A percentile compares a stretch with the other conserved stretches of the same genome.
These are phyloP conservation scores for Acleris emargana DNA, from an alignment of 2,888 invertebrate genomes.

Conservation along the genomic window DNA sequence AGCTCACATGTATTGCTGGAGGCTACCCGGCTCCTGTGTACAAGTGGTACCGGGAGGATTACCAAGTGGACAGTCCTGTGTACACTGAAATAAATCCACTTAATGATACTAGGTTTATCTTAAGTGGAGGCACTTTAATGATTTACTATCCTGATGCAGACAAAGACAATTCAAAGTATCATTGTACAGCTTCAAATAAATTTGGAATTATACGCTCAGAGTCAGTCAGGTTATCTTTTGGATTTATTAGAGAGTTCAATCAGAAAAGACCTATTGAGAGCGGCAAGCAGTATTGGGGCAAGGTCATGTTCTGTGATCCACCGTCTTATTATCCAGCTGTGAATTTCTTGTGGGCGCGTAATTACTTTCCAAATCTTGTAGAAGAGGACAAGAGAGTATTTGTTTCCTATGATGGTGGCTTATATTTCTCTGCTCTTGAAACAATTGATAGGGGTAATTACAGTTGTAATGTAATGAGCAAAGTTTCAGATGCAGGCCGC, in stretches of 20 bases:
- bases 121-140: constrained; percentile 96
- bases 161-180: constrained; percentile 93
- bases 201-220: constrained; percentile 95
- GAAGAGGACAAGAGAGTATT: constrained; percentile 96
- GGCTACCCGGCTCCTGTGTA: constrained; percentile 96
- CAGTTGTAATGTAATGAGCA: constrained; percentile 95
- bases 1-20: constrained; percentile 91
- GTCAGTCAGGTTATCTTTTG: constrained; percentile 94
- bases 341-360: constrained; percentile 95
- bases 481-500: constrained; percentile 93
- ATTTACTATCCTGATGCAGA: constrained; percentile 93
- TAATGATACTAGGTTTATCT: constrained; percentile 88
- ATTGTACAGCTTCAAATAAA: constrained; percentile 95
- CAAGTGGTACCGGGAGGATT: constrained; percentile 95
- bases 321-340: constrained; percentile 96
- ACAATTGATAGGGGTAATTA: constrained; percentile 95
- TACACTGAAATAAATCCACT: constrained; percentile 91
- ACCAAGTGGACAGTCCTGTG: constrained; percentile 89
- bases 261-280: constrained; percentile 92
- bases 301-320: constrained; percentile 95
- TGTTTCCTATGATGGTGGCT: constrained; percentile 96
- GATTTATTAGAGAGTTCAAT: constrained; percentile 95
- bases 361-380: constrained; percentile 95
- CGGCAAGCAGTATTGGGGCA: constrained; percentile 97
- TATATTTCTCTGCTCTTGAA: constrained; percentile 97